Base-by-base conservation (phyloP, 2,113 vertebrate species). In the Protobothrops mucrosquamatus region DNA sequence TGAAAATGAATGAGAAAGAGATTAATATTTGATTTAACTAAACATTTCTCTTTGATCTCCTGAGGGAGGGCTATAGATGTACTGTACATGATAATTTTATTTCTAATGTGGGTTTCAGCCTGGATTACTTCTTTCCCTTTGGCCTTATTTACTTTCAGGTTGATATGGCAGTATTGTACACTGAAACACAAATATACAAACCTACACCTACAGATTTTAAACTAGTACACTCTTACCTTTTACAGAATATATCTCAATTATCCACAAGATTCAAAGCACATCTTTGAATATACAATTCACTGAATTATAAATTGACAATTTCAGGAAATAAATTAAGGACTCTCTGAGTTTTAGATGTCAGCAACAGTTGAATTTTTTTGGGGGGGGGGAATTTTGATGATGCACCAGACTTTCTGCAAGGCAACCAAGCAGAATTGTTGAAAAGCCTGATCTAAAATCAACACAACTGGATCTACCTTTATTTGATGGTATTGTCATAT, bases 1-100 rank as follows among this genome's bases (percentile, higher is more conserved):
- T 91, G 34, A 93, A 87, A 93, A 87, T 34, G 85, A 91, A 55
- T 9, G n/a, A 90, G 55, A 93, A 43, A 81, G 74, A 81, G 69
- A 81, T 22, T 20, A 69, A 87, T 46, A 59, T 43, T 11, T 7
- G 14, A 18, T 8, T 15, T 29, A 54, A 39, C 15, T 81, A 22
- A 29, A 69, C 29, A 15, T 18, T 90, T 74, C 15, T 46, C 12
- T n/a, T 61, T 29, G 18, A 9, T 24, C 9, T n/a, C 9, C 8
- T 6, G 7, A 7, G 7, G 24, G 52, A 3, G 29, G 39, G 4
- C 11, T 69, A 10, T 29, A 52, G 48, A 26, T 55, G 15, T n/a
- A 34, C 51, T 55, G 15, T n/a, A 34, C 15, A n/a, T 55, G 24
- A 24, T 57, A 39, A 24, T 54, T 39, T 88, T 56, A 54, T 23